Conservation (phyloP, 2,113 vertebrate species). For the Emberiza fucata region DNA sequence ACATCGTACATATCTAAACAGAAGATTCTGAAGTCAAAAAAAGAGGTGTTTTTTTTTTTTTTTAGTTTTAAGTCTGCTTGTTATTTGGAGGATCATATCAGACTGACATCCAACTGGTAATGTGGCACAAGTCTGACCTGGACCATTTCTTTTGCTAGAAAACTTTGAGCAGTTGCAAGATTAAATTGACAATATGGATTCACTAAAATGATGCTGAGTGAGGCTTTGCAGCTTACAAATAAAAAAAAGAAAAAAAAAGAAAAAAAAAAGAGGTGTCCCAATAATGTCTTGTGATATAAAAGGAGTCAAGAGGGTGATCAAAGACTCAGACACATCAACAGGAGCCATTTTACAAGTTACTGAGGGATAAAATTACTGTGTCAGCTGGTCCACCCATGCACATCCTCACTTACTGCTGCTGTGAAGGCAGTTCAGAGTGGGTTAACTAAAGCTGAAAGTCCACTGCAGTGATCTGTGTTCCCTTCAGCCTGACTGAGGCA, state of each 20-base stretch:
- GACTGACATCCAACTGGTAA: neutral
- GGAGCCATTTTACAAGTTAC: neutral
- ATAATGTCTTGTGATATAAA: neutral
- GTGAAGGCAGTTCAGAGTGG: neutral
- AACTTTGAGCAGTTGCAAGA: neutral
- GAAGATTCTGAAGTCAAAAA: neutral
- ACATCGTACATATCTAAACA: neutral
- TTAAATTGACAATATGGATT: neutral
- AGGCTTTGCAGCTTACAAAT: neutral
- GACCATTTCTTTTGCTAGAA: neutral
- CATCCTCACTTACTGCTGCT: neutral
- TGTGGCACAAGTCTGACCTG: neutral
- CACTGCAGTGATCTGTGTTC: neutral
- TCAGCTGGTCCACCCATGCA: neutral
- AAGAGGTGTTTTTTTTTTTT: neutral
- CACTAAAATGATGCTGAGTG: neutral
- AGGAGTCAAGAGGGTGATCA: neutral
- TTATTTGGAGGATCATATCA: neutral
- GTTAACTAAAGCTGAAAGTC: neutral
- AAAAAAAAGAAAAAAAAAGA: neutral
- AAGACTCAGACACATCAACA: neutral
- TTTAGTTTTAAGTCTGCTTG: neutral
- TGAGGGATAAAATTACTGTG: neutral
- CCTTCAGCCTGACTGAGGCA: neutral
- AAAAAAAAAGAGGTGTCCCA: neutral